Evolutionary conservation across 2,797 vertebrate species (phyloP).

Genomic region (Chaenodraco wilsoni): DNA sequence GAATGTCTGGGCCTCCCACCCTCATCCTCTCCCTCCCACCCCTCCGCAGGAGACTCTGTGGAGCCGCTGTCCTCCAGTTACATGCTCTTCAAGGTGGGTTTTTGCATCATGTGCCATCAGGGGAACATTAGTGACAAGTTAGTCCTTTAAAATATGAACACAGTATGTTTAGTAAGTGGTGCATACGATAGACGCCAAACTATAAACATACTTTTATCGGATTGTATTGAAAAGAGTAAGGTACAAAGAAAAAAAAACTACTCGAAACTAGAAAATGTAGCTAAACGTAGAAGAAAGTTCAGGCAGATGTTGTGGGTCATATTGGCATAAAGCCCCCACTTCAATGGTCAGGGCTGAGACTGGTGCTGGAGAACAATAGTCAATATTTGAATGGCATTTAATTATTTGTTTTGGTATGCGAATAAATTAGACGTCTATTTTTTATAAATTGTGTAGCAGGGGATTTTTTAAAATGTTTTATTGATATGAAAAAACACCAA

Average conservation of each 20-base stretch:
- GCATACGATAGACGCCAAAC: no score
- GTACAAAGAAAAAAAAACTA: no score
- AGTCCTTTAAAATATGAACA: background rate
- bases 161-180: no score
- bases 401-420: no score
- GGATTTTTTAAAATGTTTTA: no score
- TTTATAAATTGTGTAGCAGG: no score
- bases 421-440: no score
- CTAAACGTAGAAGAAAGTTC: background rate
- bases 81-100: slow-evolving; percentile 84
- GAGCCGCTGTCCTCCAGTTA: slow-evolving; percentile 84
- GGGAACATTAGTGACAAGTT: background rate
- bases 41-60: slow-evolving; percentile 76
- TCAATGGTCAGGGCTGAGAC: background rate
- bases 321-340: background rate
- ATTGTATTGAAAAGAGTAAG: no score
- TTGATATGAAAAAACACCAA: no score
- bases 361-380: background rate
- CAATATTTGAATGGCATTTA: background rate
- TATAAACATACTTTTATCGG: no score
- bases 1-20: slow-evolving; percentile 86
- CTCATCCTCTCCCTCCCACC: slow-evolving; percentile 78
- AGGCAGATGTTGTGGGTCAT: background rate
- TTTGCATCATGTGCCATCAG: background rate
- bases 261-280: no score